Evolutionary conservation across 2,113 vertebrate species (phyloP), one percentile per base, ranked within the genome.

Genomic region (Panurus biarmicus): DNA sequence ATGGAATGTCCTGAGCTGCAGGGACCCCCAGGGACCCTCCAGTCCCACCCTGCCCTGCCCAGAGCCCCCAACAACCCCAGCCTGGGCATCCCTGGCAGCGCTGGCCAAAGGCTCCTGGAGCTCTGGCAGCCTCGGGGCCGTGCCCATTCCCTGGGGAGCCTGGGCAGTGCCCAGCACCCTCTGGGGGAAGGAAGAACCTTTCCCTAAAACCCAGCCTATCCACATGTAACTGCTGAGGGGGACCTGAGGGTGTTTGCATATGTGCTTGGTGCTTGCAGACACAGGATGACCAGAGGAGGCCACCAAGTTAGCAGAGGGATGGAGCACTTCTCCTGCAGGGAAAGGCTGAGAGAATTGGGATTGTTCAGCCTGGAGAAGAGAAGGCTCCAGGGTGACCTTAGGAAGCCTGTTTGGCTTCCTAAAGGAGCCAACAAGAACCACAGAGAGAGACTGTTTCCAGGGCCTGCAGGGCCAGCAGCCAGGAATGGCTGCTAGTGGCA

Each of bases 391-490:
- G 57, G 22, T 73, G 48, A 47, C 9, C n/a, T n/a, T n/a, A n/a
- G n/a, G n/a, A n/a, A n/a, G n/a, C n/a, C n/a, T n/a, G n/a, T n/a
- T n/a, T n/a, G n/a, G n/a, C n/a, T n/a, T n/a, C n/a, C 26, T 64
- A 6, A 38, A 33, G 26, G 57, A 62, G 33, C 26, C 11, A 44
- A 13, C 8, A 53, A 47, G 67, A 13, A 22, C 44, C 4, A 8
- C 12, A 13, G 47, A 71, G 25, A 42, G 45, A 24, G 36, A 60
- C 24, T 10, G 6, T 7, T 28, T 16, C 3, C 29, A 50, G 20
- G 45, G 44, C 3, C 2, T n/a, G 29, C 2, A 50, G 24, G 29
- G 44, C 2, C 54, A 60, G 65, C 12, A 71, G 0, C 0, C 20
- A 42, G 56, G 66, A 61, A 51, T 71, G 66, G 66, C 54, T 70